A percentile compares a stretch with the other conserved stretches of the same genome.
Conservation (phyloP, 37 sponge, comb jelly and placozoan species). For the Eunapius fragilis region DNA sequence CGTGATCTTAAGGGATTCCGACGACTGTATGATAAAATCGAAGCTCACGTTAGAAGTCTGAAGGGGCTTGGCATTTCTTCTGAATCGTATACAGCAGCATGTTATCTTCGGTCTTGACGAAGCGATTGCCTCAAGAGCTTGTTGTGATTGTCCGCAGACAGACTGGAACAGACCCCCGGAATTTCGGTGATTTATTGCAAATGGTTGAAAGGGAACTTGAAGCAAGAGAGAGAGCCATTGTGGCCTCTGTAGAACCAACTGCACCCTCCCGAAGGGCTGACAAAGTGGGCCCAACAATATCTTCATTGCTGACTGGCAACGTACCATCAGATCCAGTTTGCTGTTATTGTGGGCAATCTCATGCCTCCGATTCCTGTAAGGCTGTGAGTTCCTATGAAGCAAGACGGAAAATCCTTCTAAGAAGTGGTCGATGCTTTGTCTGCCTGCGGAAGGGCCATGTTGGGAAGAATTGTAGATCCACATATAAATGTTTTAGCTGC, state of each 20-base stretch:
- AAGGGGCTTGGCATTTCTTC: conserved; percentile 25
- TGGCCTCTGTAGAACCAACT: not conserved
- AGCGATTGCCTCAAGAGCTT: conserved; percentile 27
- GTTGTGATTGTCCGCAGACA: conserved; percentile 16
- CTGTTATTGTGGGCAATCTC: too few species aligned
- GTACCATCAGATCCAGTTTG: too few species aligned
- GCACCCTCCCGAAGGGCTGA: not conserved
- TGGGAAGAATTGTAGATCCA: conserved; percentile 7
- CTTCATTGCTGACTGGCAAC: not conserved
- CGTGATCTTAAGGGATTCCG: conserved; percentile 19
- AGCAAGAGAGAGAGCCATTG: conserved; percentile 25
- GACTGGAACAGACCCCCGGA: conserved; percentile 11
- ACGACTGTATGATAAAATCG: conserved; percentile 10
- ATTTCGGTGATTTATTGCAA: conserved; percentile 14
- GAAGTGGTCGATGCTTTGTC: conserved; percentile 14
- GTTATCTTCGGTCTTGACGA: conserved; percentile 9
- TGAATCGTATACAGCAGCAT: conserved; percentile 27
- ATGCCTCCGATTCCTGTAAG: too few species aligned
- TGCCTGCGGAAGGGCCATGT: conserved; percentile 1
- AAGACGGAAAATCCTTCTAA: conserved; percentile 12
- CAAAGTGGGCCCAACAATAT: not conserved
- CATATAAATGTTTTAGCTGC: conserved; percentile 9
- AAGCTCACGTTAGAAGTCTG: conserved; percentile 20
- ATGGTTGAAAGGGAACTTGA: conserved; percentile 24
- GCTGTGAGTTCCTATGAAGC: too few species aligned